A percentile compares a stretch with the other conserved stretches of the same genome.
Evolutionary conservation across 2,888 invertebrate genomes (phyloP).

Genomic region (Cataglyphis altisquamis): DNA sequence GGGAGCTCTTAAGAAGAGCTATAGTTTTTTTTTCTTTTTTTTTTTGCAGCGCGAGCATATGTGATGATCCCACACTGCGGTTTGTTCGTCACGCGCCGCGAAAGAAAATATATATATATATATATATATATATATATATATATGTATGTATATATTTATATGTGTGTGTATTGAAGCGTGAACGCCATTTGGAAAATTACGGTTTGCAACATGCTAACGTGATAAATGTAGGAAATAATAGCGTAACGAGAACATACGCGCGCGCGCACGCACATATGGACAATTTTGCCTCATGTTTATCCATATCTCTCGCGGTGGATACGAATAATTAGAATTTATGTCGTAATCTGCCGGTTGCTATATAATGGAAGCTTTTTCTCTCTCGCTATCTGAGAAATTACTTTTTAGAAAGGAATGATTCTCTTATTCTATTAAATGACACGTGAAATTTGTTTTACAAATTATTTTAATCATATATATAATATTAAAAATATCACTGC

Average conservation of each 20-base stretch:
- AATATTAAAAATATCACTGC: background rate
- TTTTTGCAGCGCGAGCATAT: background rate
- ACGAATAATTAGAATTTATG: constrained; percentile 41
- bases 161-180: constrained; percentile 40
- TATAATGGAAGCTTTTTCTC: background rate
- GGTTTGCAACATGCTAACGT: constrained; percentile 47
- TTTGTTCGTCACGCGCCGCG: constrained; percentile 9
- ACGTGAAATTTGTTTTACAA: background rate
- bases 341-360: background rate
- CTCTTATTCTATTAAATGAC: background rate
- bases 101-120: constrained; percentile 25
- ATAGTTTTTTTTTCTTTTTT: background rate
- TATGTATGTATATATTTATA: background rate
- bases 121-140: background rate
- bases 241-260: constrained; percentile 13
- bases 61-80: constrained; percentile 27
- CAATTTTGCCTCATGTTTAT: constrained; percentile 24
- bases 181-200: constrained; percentile 51
- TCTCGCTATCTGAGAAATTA: background rate
- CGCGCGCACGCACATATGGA: background rate
- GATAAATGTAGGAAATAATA: constrained; percentile 45
- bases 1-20: background rate
- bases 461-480: background rate
- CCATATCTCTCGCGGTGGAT: constrained; percentile 8
- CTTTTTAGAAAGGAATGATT: background rate